Percentiles rank a stretch among this genome's conserved stretches.
Evolutionary conservation across 1,140 invertebrate genomes (phyloP).

Genomic region (Nylanderia fulva): DNA sequence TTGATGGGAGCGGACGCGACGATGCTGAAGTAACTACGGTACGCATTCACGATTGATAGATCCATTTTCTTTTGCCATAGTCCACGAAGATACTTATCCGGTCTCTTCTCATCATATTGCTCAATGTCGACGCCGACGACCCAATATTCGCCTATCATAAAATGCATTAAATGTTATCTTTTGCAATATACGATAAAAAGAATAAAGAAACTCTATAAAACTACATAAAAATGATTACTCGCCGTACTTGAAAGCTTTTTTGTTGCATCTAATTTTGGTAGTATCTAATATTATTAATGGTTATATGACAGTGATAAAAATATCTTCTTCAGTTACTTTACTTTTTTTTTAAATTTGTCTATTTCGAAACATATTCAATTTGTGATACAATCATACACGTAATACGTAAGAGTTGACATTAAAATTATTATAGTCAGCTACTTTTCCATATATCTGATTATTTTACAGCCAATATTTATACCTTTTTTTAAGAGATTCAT

Average conservation of each 20-base stretch:
- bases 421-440: conserved; percentile 31
- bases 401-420: background rate
- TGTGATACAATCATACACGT: background rate
- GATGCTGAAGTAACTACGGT: conserved; percentile 91
- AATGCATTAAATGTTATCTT: conserved; percentile 1
- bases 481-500: conserved; percentile 93
- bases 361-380: background rate
- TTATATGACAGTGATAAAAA: background rate
- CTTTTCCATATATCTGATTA: conserved; percentile 65
- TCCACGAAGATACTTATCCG: conserved; percentile 91
- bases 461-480: conserved; percentile 78
- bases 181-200: background rate
- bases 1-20: conserved; percentile 90
- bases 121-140: conserved; percentile 96
- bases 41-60: conserved; percentile 87
- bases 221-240: background rate
- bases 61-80: conserved; percentile 88
- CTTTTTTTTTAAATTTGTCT: background rate
- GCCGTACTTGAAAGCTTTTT: background rate
- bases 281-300: background rate
- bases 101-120: conserved; percentile 92
- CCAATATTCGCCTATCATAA: conserved; percentile 92
- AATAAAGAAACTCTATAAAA: conserved; percentile 3
- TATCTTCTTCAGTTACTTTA: background rate
- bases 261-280: background rate